Base-by-base conservation (phyloP, 2,888 invertebrate genomes). In the Drosophila macrospina region DNA sequence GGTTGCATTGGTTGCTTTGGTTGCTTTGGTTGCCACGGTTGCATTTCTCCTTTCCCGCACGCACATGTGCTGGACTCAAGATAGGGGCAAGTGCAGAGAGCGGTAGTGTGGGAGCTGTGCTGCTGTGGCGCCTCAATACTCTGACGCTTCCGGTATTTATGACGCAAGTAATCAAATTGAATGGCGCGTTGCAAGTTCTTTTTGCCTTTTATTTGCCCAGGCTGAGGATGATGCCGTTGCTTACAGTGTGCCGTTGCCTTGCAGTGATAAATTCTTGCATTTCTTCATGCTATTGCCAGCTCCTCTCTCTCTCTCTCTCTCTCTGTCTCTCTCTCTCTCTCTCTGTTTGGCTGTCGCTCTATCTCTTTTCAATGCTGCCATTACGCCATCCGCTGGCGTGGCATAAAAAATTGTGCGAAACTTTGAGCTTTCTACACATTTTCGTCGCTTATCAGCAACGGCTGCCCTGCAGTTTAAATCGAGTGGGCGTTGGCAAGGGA, bases 91-190 rank as follows among this genome's bases (percentile, higher is more conserved):
- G 32, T 1, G 6, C 1, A 2, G 32, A 4, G 16, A 24, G 10
- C 0, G 34, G 7, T 28, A 28, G 15, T n/a, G 36, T 1, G 20
- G 5, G 28, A 0, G 8, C 20, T 0, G 41, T 0, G 37, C 30
- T 42, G 34, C 24, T 44, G 42, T 74, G 77, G 87, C 83, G 86
- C 83, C 77, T 88, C 86, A 88, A 86, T 83, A 88, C 88, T 71
- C 87, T 73, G 87, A 78, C 81, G 89, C 85, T 85, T 85, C 85
- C 85, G 85, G 85, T 85, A 85, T 85, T 85, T 88, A 86, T 86
- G 85, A 88, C 81, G 85, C 85, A 88, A 88, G 85, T 88, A 86
- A 86, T 86, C 85, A 86, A 86, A 86, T 86, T 89, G 86, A 86
- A 86, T 86, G 89, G 89, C 69, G 89, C 85, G 77, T 85, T 87